These are phyloP conservation scores for Platycercus adscitus DNA, from an alignment of 2,113 vertebrate genomes.

Conservation along the genomic window DNA sequence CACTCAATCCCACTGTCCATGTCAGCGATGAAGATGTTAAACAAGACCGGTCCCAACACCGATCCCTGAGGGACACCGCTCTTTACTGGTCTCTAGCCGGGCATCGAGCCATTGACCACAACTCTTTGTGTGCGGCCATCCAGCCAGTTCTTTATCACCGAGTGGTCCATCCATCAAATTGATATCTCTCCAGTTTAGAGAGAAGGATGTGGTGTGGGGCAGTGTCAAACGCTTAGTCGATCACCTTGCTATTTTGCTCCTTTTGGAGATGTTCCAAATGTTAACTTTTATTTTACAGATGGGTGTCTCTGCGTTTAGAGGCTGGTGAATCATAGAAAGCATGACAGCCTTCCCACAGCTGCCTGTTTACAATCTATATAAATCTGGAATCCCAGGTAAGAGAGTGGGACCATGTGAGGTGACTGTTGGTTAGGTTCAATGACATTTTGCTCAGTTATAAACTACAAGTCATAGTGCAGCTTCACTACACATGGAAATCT, in stretches of 20 bases:
- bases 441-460: neutral
- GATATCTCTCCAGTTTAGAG: too few species aligned
- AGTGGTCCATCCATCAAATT: too few species aligned
- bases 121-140: too few species aligned
- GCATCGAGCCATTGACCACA: too few species aligned
- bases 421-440: neutral
- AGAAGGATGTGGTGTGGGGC: too few species aligned
- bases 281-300: neutral
- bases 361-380: neutral
- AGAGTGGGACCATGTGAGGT: neutral
- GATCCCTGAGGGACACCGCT: too few species aligned
- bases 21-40: too few species aligned
- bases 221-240: neutral
- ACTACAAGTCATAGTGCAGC: neutral
- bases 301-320: neutral
- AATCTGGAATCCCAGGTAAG: neutral
- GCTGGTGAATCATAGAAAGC: neutral
- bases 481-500: rapidly evolving
- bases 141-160: too few species aligned
- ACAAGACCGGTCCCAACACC: too few species aligned
- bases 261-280: neutral
- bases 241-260: neutral
- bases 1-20: too few species aligned
- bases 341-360: neutral
- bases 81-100: too few species aligned